A percentile compares a stretch with the other conserved stretches of the same genome.
phyloP scores from a whole-genome alignment of 2,888 invertebrate species.

The Dicyrtoma fusca region DNA sequence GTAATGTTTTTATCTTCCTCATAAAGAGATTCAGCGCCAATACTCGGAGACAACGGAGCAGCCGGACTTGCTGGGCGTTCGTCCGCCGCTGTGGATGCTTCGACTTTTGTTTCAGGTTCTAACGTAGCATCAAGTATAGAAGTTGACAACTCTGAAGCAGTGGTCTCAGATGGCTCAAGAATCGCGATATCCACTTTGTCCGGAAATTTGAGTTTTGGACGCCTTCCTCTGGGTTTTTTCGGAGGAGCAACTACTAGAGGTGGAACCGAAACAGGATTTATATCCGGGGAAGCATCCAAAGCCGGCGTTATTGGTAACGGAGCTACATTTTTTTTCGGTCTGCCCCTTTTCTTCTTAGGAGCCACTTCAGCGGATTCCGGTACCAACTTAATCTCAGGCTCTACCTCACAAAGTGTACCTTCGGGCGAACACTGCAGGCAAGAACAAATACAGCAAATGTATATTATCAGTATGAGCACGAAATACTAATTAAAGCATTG shows the following conservation, averaged over 20 bases:
- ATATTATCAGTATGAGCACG: too few species aligned
- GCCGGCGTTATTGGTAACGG: background rate
- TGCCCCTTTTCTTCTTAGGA: slow-evolving; percentile 12
- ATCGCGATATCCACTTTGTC: background rate
- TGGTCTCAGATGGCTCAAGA: background rate
- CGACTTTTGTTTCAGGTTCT: background rate
- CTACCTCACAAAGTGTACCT: background rate
- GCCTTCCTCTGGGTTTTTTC: slow-evolving; percentile 4
- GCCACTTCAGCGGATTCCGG: background rate
- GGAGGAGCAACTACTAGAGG: background rate
- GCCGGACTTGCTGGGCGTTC: background rate
- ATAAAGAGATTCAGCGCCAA: background rate
- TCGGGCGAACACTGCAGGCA: too few species aligned
- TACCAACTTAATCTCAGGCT: background rate
- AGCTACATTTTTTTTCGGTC: slow-evolving; percentile 4
- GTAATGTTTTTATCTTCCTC: background rate
- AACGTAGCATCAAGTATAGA: background rate
- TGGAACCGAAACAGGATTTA: background rate
- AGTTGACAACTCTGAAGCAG: background rate
- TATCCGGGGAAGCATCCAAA: background rate
- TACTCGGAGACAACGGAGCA: background rate
- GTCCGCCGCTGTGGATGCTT: background rate
- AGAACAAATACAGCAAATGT: too few species aligned
- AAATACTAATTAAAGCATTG: too few species aligned
- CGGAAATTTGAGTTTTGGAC: background rate